Percentiles rank a stretch among this genome's conserved stretches.
phyloP scores from a whole-genome alignment of 2,888 invertebrate genomes.

The Caenorhabditis sp. region DNA sequence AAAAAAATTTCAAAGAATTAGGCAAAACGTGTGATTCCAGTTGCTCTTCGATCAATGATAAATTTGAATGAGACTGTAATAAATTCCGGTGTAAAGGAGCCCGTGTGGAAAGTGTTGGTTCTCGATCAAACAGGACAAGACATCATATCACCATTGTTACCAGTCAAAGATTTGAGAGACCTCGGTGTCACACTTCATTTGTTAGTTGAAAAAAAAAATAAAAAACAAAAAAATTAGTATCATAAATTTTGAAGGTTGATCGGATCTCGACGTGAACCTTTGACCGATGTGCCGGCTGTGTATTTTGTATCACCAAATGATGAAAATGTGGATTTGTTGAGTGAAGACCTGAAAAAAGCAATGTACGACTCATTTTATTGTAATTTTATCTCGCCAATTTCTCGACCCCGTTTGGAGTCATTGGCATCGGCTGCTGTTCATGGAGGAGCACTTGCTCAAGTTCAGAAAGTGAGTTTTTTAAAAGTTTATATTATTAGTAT shows the following conservation, averaged over 20 bases:
- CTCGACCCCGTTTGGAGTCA: slow-evolving; percentile 86
- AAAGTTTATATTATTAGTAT: not conserved
- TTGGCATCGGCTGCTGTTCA: slow-evolving; percentile 90
- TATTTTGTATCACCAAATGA: slow-evolving; percentile 96
- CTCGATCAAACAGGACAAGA: slow-evolving; percentile 97
- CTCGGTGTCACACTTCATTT: slow-evolving; percentile 96
- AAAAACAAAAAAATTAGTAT: too few species aligned
- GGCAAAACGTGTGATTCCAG: slow-evolving; percentile 38
- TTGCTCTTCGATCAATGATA: slow-evolving; percentile 66
- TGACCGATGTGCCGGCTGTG: slow-evolving; percentile 97
- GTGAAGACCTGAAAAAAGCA: slow-evolving; percentile 76
- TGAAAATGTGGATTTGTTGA: slow-evolving; percentile 91
- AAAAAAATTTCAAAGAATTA: not conserved
- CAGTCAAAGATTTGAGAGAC: slow-evolving; percentile 92
- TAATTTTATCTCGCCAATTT: slow-evolving; percentile 88
- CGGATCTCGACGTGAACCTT: slow-evolving; percentile 76
- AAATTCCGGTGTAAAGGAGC: slow-evolving; percentile 64
- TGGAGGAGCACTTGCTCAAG: slow-evolving; percentile 82
- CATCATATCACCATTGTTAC: slow-evolving; percentile 93
- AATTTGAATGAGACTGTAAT: slow-evolving; percentile 67
- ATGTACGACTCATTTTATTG: slow-evolving; percentile 94
- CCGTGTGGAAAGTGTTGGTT: slow-evolving; percentile 78
- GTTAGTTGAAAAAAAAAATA: slow-evolving; percentile 74
- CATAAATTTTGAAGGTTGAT: slow-evolving; percentile 59
- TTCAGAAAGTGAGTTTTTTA: slow-evolving; percentile 79